A percentile compares a stretch with the other conserved stretches of the same genome.
phyloP scores from a whole-genome alignment of 2,113 vertebrate species.

The Eulacestoma nigropectus region DNA sequence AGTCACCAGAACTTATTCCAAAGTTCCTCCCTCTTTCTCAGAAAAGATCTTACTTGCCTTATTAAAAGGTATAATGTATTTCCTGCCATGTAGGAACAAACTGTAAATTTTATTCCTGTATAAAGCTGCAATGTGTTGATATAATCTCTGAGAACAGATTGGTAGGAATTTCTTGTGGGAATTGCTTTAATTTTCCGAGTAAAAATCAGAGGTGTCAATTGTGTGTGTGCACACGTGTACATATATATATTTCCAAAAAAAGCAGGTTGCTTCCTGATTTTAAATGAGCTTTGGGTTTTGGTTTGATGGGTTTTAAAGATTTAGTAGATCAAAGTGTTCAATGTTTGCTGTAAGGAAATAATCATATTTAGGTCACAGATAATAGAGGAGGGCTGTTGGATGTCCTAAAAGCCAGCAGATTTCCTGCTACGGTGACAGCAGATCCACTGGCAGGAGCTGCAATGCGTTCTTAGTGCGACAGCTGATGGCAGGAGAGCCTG shows the following conservation, averaged over 20 bases:
- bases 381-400: background rate
- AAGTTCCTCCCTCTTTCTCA: background rate
- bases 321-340: background rate
- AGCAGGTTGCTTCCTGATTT: background rate
- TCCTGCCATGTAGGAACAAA: background rate
- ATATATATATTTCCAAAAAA: background rate
- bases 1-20: background rate
- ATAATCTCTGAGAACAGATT: background rate
- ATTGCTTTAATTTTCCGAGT: background rate
- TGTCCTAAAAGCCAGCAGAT: background rate
- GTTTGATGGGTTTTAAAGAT: background rate
- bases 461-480: background rate
- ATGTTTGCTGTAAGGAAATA: background rate
- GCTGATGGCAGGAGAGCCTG: background rate
- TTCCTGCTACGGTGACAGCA: background rate
- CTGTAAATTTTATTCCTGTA: background rate
- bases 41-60: background rate
- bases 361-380: background rate
- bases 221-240: background rate
- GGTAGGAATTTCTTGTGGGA: background rate
- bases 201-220: background rate
- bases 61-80: background rate
- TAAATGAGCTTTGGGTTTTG: background rate
- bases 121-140: background rate
- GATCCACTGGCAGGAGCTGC: background rate